Base-by-base conservation (phyloP, 2,113 vertebrate genomes). In the Clupea harengus region DNA sequence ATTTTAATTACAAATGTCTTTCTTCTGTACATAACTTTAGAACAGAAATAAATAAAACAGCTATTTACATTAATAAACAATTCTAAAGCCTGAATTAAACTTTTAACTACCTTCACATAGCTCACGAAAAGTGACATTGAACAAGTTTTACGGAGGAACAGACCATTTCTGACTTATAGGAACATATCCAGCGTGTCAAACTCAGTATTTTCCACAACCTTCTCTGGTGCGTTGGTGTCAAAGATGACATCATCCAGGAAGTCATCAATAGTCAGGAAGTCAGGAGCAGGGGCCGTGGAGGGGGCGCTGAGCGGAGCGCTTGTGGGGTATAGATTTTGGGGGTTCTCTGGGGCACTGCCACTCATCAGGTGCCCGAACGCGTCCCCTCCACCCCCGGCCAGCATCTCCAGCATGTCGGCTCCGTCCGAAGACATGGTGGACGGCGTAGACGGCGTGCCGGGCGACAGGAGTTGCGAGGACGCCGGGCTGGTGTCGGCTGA, bases 161-260 rank as follows among this genome's bases (percentile, higher is more conserved):
- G 17, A 54, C 1, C 60, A 67, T 67, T n/a, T 67, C 60, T 9
- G n/a, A 6, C 60, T 90, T 94, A 95, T 93, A 98, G 95, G 22
- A 98, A 93, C 87, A 95, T 93, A 88, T 97, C 97, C 82, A 97
- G 96, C 82, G 93, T 93, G 91, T 93, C 93, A 86, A 99, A 91
- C 45, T 95, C 95, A 49, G 93, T 90, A 0, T 93, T 88, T 87
- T 96, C 96, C 87, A 91, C 91, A 81, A 91, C 89, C 13, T 94
- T 90, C 25, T 95, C 94, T 82, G 89, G 92, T 47, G 94, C 86
- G 15, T 82, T 89, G 47, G 95, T 93, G 87, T 93, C 90, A 0
- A 94, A 94, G 52, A 98, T 94, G 6, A 97, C 93, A 67, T 98
- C 97, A 28, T 97, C 95, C 9, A 99, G 91, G 84, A 96, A 94